Evolutionary conservation across 2,888 invertebrate species (phyloP).

Genomic region (Pheosia tremula): DNA sequence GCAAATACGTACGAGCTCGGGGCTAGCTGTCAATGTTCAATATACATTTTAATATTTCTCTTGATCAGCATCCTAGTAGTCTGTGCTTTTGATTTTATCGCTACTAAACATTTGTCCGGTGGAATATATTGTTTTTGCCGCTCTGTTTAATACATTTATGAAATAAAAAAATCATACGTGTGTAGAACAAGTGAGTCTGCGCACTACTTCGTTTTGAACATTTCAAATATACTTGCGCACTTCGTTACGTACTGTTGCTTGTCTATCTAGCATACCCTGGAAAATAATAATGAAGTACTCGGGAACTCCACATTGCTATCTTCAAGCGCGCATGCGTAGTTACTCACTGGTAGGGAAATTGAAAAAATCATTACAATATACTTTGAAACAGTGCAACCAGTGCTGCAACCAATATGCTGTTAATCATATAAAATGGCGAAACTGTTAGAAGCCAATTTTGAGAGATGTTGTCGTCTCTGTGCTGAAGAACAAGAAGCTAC

Average conservation of each 20-base stretch:
- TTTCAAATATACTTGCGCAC: background rate
- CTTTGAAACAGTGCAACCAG: constrained; percentile 24
- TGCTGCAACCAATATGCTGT: constrained; percentile 25
- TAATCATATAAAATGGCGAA: constrained; percentile 44
- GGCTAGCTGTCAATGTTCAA: too few relatives aligned
- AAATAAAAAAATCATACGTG: too few relatives aligned
- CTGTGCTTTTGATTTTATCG: too few relatives aligned
- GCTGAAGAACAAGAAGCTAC: constrained; percentile 85
- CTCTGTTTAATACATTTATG: too few relatives aligned
- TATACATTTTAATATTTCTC: too few relatives aligned
- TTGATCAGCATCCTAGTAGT: too few relatives aligned
- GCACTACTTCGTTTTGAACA: too few relatives aligned
- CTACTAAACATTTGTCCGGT: too few relatives aligned
- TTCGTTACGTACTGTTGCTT: background rate
- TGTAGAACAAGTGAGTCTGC: too few relatives aligned
- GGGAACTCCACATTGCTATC: constrained; percentile 39
- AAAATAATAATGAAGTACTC: constrained; percentile 58
- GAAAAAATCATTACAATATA: constrained; percentile 66
- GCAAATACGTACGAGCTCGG: too few relatives aligned
- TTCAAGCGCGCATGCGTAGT: constrained; percentile 65
- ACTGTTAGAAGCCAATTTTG: constrained; percentile 57
- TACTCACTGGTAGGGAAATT: constrained; percentile 39
- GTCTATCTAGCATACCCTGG: constrained; percentile 22
- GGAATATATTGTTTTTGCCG: too few relatives aligned
- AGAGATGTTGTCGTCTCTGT: constrained; percentile 87